Evolutionary conservation across 2,113 vertebrate species (phyloP), one percentile per base, ranked within the genome.

Genomic region (Poeciliopsis prolifica): DNA sequence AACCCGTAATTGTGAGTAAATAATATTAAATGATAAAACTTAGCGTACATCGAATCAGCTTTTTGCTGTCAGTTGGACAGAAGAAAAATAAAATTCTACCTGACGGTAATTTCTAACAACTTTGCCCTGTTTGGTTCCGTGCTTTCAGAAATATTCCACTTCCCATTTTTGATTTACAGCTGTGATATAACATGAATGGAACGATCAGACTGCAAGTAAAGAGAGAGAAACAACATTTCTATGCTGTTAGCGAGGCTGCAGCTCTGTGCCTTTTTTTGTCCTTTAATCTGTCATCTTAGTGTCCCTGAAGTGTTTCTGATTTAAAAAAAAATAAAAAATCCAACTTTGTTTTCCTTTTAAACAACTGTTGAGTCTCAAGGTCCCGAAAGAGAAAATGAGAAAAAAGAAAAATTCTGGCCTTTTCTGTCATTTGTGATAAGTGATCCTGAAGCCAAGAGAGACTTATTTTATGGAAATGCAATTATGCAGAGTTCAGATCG

Each of bases 111-210:
- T 77, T 89, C 74, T 78, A 63, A 84, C 82, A 79, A 78, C 74
- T 74, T 70, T 35, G 68, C 72, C 26, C 63, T 68, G 75, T 76
- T 74, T 69, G 35, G 10, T 74, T 68, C 77, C 80, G 31, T 63
- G 35, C 40, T 67, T 78, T 40, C 72, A 42, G 62, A 85, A 80
- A 81, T 83, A 86, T 85, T 86, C 75, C 12, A 85, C 83, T 85
- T 86, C 76, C 78, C 72, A 37, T 70, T 81, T 89, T 85, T 79
- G 69, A 85, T 80, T 86, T 61, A 61, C 29, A 64, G 65, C 58
- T 72, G 83, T 66, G 87, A 86, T 87, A 90, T 40, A 86, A 85
- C 78, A 83, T 85, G 81, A 88, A 88, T 88, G 77, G 79, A 88
- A 80, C 86, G 80, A 83, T 81, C 73, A 87, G 44, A 71, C 74